These are phyloP conservation scores for Balanococcus diminutus DNA, from an alignment of 2,888 invertebrate genomes.

Conservation along the genomic window DNA sequence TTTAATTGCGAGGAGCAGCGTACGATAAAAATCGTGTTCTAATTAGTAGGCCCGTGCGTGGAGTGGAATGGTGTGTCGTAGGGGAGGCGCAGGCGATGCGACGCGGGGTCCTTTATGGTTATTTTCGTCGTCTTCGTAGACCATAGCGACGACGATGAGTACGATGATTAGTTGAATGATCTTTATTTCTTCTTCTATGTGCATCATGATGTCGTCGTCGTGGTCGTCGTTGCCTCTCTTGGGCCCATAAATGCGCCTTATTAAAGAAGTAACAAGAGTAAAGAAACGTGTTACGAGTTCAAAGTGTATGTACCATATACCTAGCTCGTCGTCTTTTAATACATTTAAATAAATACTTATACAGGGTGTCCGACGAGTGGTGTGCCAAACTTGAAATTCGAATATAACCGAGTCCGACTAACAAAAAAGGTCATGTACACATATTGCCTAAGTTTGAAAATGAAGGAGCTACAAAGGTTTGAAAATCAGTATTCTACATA, in stretches of 20 bases:
- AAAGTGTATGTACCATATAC: too few relatives aligned
- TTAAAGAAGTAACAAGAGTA: background rate
- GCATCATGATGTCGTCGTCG: background rate
- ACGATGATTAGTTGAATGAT: background rate
- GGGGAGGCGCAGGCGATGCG: background rate
- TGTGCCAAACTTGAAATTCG: too few relatives aligned
- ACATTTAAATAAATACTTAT: too few relatives aligned
- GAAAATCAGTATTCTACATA: too few relatives aligned
- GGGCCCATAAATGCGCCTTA: background rate
- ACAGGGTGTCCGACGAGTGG: too few relatives aligned
- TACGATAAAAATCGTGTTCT: conserved; percentile 9
- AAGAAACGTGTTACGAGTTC: background rate
- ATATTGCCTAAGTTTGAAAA: too few relatives aligned
- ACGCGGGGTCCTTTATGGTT: background rate
- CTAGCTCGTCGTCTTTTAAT: too few relatives aligned
- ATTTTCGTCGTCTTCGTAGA: background rate
- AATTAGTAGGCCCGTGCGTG: background rate
- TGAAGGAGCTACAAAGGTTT: too few relatives aligned
- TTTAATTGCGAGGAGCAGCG: background rate
- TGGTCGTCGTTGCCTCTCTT: background rate
- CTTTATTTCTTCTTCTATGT: background rate
- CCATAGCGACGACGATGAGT: background rate
- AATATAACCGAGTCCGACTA: too few relatives aligned
- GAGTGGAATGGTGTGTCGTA: background rate
- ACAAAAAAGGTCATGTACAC: too few relatives aligned